These are phyloP conservation scores for Alouatta palliata DNA, from an alignment of 2,113 vertebrate species.

Conservation along the genomic window DNA sequence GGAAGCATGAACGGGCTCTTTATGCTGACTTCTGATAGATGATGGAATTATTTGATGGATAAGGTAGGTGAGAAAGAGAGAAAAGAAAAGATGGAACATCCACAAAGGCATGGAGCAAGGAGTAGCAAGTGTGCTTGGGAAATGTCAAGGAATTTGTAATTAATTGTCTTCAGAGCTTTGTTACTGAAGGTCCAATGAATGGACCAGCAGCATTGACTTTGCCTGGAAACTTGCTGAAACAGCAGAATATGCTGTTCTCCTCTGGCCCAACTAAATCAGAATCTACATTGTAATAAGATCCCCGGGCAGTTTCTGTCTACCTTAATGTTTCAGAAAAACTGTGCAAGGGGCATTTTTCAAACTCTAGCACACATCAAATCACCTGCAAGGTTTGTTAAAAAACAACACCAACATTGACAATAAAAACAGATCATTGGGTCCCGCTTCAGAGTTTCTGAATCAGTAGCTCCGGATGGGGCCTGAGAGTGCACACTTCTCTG, in stretches of 20 bases:
- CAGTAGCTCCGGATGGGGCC: background rate
- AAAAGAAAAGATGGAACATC: background rate
- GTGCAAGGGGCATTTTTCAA: background rate
- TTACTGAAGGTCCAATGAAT: too few species aligned
- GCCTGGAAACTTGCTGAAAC: background rate
- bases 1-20: background rate
- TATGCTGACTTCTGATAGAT: background rate
- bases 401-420: background rate
- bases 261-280: background rate
- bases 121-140: background rate
- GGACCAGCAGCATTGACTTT: accelerated
- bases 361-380: background rate
- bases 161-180: background rate
- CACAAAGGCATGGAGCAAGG: background rate
- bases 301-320: background rate
- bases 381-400: background rate
- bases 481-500: background rate
- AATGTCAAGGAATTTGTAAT: background rate
- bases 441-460: background rate
- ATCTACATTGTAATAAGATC: background rate
- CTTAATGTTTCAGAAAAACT: background rate
- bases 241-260: background rate
- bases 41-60: background rate
- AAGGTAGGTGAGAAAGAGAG: background rate
- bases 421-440: background rate